Evolutionary conservation across 2,797 vertebrate species (phyloP), one percentile per base, ranked within the genome.

Genomic region (Galagoides demidoff): DNA sequence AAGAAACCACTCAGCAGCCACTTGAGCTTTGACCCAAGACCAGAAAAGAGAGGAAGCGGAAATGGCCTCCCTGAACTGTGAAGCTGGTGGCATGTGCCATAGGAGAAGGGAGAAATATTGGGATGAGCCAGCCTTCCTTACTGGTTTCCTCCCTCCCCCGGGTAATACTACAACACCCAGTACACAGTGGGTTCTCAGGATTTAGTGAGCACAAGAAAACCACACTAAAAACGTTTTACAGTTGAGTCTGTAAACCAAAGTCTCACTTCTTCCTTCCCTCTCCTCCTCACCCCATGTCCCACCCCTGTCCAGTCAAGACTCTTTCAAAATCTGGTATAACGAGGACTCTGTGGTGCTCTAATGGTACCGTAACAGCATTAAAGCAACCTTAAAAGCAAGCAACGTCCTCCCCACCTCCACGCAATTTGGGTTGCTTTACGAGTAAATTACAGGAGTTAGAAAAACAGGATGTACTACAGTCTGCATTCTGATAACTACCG

Each of bases 401-500:
- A 71, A 79, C 0, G 0, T 70, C 14, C 68, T 90, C 29, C 79
- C 37, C 96, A 61, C 71, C 83, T 92, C 88, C 23, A 3, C n/a
- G 78, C 12, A 19, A 78, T 89, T 90, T 85, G 66, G 73, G 89
- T 84, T 95, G 81, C 63, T 95, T 92, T 81, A 79, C 81, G 78
- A 96, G 81, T 83, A 96, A 94, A 96, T 90, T 85, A 92, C 76
- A 89, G 81, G 81, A 94, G 83, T 92, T 95, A 92, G 81, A 96
- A 96, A 98, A 97, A 98, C 97, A 98, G 97, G 97, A 98, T 97
- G 95, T 92, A 94, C 76, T 52, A 88, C 63, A 96, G 96, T 13
- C 95, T 95, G 90, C 89, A 55, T 94, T 96, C 95, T 97, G 96
- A 96, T 94, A 97, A 97, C 92, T 90, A 93, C 94, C 0, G 95